Base-by-base conservation (phyloP, 1,140 invertebrate species). In the Metaphire vulgaris region DNA sequence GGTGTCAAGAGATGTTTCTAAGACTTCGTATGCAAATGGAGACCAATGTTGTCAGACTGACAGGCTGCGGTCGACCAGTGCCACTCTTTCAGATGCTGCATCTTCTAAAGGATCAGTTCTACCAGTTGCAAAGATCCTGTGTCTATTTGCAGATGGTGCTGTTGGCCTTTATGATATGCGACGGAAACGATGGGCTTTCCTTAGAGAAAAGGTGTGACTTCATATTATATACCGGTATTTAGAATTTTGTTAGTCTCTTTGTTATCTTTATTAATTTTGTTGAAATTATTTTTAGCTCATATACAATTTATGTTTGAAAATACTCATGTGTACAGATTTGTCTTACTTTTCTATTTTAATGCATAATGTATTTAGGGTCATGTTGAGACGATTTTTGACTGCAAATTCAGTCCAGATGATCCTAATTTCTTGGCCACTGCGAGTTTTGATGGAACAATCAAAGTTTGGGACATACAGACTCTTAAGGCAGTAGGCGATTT, bases 351-450 rank as follows among this genome's bases (percentile, higher is more conserved):
- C n/a, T n/a, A n/a, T n/a, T n/a, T n/a, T n/a, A n/a, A n/a, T n/a
- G n/a, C n/a, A n/a, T n/a, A n/a, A n/a, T n/a, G n/a, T n/a, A n/a
- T 80, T 16, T 77, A 88, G 87, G 87, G 87, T 72, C 87, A 88
- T 78, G 83, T 86, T 28, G 88, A 88, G 80, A 88, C 88, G 1
- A 87, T 88, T 74, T 88, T 88, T 85, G 88, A 88, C 79, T 88
- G 87, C 76, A 85, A 86, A 76, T 88, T 88, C 78, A 84, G 84
- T 30, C 87, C 87, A 29, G 81, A 85, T 75, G 82, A 87, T 81
- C 77, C 81, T 72, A 82, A 87, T 75, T 75, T 85, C 0, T 79
- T 88, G 73, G 88, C 88, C 15, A 88, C 87, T 33, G 85, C 82
- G n/a, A 88, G 87, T 77, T 88, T 87, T 85, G 88, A 88, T 81